phyloP scores from a whole-genome alignment of 2,797 vertebrate genomes.

The Psittacula echo region DNA sequence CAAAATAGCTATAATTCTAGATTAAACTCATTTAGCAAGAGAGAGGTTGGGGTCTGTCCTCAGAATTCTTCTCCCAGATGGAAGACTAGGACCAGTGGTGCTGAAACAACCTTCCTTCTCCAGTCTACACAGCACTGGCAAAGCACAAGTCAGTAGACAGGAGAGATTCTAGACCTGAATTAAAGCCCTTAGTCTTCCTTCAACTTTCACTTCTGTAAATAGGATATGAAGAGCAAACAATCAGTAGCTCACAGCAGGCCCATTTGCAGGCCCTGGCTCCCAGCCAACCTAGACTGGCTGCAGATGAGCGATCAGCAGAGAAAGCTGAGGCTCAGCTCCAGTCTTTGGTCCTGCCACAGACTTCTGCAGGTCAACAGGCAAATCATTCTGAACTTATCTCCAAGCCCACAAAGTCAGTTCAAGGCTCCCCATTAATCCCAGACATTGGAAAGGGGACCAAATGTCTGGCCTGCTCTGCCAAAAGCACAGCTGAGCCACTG shows the following conservation, averaged over 20 bases:
- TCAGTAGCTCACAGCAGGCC: not conserved
- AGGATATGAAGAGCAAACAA: not conserved
- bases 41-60: not conserved
- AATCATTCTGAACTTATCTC: not conserved
- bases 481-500: not conserved
- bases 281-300: not conserved
- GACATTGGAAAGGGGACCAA: not conserved
- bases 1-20: not conserved
- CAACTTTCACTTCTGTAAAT: not conserved
- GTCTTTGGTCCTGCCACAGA: not conserved
- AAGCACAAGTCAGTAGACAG: not conserved
- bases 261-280: not conserved
- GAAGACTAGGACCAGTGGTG: not conserved
- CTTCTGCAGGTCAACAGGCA: not conserved
- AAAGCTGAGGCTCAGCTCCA: not conserved
- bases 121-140: not conserved
- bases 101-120: not conserved
- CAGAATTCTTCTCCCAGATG: not conserved
- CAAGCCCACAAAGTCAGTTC: not conserved
- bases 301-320: not conserved
- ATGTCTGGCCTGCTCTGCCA: fast-evolving
- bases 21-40: not conserved
- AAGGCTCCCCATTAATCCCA: not conserved
- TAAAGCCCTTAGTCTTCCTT: not conserved
- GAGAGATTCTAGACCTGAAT: not conserved